Base-by-base conservation (phyloP, 1,140 invertebrate species). In the Drosophila asahinai region DNA sequence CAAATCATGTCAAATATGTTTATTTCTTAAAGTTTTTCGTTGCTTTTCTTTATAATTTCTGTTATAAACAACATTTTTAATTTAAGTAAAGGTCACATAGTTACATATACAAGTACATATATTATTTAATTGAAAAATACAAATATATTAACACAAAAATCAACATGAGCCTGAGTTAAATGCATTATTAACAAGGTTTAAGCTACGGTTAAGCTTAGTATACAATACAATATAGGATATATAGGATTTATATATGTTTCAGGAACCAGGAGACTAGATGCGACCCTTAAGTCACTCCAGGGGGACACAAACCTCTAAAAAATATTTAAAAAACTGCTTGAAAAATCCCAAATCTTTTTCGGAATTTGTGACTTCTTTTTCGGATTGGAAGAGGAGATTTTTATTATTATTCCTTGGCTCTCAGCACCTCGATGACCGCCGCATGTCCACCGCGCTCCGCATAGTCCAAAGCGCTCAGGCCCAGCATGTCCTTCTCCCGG, bases 381-480 rank as follows among this genome's bases (percentile, higher is more conserved):
- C 12, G 38, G 5, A 22, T 42, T 25, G 22, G 14, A 59, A 42
- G n/a, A 55, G n/a, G 25, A 64, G 51, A 64, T 58, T 58, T 22
- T 14, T n/a, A n/a, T 12, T 5, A 15, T 19, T 19, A 58, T 27
- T 40, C n/a, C 6, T 15, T 14, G 1, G 5, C 11, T 59, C 43
- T 79, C 3, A 92, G 70, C 17, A 79, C 8, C 8, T 74, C 59
- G 3, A 91, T 64, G 15, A 93, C 72, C 5, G 93, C 80, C 0
- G 70, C 1, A 17, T 94, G 90, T 6, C 83, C 81, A 0, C 67
- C 77, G 0, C 93, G 74, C 38, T 81, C 71, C 0, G 94, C 94
- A 48, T 95, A 91, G 11, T 95, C 93, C n/a, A 86, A 60, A 0
- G 95, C 89, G 3, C 93, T 94, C 15, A 94, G 91, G 0, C 94